Evolutionary conservation across 2,888 invertebrate genomes (phyloP).

Genomic region (Phasia obesa): DNA sequence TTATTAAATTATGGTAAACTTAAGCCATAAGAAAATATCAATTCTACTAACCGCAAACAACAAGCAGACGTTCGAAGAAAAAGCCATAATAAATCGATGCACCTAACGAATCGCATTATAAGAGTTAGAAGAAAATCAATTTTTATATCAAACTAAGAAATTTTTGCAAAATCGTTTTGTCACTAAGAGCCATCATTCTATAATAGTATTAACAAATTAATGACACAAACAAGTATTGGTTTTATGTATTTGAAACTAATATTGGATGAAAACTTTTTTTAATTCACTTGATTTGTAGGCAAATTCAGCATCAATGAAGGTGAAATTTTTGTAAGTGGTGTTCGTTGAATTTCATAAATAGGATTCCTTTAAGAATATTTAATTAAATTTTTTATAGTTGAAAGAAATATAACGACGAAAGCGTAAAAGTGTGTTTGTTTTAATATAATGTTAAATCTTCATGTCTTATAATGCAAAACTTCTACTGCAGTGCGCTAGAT

Average conservation of each 20-base stretch:
- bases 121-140: no score
- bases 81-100: background rate
- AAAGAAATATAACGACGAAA: background rate
- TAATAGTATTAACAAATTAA: background rate
- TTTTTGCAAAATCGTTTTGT: background rate
- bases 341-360: background rate
- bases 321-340: conserved; percentile 14
- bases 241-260: conserved; percentile 8
- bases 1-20: no score
- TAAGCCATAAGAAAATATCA: no score
- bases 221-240: background rate
- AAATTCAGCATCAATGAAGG: background rate
- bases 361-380: background rate
- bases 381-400: background rate
- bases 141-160: background rate
- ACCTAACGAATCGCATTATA: no score
- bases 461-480: no score
- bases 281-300: conserved; percentile 11
- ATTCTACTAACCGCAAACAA: no score
- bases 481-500: no score
- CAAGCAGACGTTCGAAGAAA: background rate
- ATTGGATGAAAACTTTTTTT: background rate
- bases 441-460: no score
- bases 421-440: background rate
- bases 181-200: background rate